phyloP scores from a whole-genome alignment of 2,113 vertebrate species.

The Cinclus cinclus region DNA sequence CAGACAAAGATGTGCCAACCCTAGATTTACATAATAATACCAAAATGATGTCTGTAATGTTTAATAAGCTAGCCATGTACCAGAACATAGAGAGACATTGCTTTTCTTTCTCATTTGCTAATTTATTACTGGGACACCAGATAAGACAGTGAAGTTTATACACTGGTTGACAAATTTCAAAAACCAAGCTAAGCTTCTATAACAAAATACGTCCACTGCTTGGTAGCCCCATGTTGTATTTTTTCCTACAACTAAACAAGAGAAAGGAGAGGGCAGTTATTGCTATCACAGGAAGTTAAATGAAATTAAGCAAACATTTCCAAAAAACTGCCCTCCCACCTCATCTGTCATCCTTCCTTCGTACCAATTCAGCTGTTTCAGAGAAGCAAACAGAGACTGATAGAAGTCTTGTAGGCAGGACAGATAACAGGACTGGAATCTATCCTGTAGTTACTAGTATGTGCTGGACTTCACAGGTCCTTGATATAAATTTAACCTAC shows the following conservation, averaged over 20 bases:
- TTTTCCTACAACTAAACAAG: background rate
- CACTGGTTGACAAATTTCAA: background rate
- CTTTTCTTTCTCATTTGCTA: background rate
- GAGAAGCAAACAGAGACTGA: background rate
- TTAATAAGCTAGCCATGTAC: background rate
- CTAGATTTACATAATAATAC: background rate
- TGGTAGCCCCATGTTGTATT: background rate
- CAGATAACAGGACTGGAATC: background rate
- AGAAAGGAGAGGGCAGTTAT: background rate
- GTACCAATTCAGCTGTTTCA: background rate
- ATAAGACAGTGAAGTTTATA: background rate
- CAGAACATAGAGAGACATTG: rapidly evolving
- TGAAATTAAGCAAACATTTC: background rate
- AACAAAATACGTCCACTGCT: background rate
- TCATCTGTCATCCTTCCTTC: background rate
- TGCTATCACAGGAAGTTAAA: background rate
- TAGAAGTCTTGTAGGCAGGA: background rate
- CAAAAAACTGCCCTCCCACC: background rate
- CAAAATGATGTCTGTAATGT: rapidly evolving
- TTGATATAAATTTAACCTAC: background rate
- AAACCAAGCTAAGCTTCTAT: background rate
- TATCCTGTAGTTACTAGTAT: background rate
- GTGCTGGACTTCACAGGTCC: background rate
- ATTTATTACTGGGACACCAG: background rate
- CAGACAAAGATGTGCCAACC: background rate